These are phyloP conservation scores for Vidua macroura DNA, from an alignment of 2,113 vertebrate genomes.

Conservation along the genomic window DNA sequence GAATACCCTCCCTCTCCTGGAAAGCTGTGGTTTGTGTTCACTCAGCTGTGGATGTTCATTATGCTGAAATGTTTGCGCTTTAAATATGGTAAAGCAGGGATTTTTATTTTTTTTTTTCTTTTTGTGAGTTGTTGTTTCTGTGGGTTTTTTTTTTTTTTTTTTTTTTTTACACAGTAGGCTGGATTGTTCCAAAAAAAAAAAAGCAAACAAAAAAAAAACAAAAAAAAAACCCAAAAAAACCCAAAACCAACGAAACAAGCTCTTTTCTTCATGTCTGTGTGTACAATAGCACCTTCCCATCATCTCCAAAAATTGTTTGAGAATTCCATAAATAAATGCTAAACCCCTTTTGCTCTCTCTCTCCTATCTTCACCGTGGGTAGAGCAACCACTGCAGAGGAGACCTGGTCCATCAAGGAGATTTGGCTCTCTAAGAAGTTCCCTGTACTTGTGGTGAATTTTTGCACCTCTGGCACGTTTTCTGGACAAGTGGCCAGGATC, in stretches of 20 bases:
- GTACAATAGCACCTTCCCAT: not conserved
- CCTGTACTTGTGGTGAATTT: accelerated
- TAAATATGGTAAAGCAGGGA: not conserved
- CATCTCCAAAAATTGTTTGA: not conserved
- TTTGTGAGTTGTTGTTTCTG: not conserved
- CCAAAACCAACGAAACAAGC: not conserved
- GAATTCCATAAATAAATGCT: not conserved
- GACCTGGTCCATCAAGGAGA: accelerated
- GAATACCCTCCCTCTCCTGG: not conserved
- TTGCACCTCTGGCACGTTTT: not conserved
- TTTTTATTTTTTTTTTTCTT: not conserved
- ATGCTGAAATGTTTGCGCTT: constrained; percentile 47
- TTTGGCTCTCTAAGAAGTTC: not conserved
- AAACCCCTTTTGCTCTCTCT: not conserved
- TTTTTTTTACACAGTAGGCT: not conserved
- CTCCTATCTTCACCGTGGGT: accelerated
- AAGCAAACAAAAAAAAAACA: not conserved
- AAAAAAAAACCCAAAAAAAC: not conserved
- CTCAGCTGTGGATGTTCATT: not conserved
- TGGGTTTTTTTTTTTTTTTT: not conserved
- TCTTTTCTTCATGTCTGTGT: not conserved
- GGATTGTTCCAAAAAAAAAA: not conserved
- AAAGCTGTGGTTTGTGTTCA: not conserved
- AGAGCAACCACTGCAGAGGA: accelerated
- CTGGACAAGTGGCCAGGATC: not conserved